phyloP scores from a whole-genome alignment of 2,797 vertebrate genomes.

The Mastacembelus armatus region DNA sequence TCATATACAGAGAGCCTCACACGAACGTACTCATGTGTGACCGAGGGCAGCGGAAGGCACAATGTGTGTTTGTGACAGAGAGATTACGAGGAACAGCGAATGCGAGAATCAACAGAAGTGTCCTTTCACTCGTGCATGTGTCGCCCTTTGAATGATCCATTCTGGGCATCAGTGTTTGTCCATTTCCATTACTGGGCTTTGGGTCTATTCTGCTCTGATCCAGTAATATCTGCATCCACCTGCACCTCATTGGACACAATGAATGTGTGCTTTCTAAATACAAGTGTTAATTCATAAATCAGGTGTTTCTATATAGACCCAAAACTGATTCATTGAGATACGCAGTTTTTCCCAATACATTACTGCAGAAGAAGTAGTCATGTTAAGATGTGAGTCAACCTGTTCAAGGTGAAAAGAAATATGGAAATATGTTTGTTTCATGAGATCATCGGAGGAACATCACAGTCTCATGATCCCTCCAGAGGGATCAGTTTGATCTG shows the following conservation, averaged over 20 bases:
- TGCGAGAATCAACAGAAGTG: constrained; percentile 39
- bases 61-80: constrained; percentile 21
- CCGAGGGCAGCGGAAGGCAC: constrained; percentile 52
- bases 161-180: background rate
- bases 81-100: constrained; percentile 34
- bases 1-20: constrained; percentile 54
- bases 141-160: constrained; percentile 29
- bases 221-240: background rate
- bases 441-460: no score
- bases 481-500: constrained; percentile 1
- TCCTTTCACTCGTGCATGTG: constrained; percentile 28
- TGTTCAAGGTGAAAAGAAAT: no score
- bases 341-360: no score
- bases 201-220: no score
- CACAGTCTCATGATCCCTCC: no score
- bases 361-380: no score
- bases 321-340: no score
- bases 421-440: no score
- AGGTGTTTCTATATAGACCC: no score
- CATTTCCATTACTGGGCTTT: background rate
- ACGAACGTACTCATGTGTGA: constrained; percentile 58
- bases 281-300: no score
- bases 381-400: no score
- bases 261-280: background rate
- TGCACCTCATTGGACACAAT: no score